Percentiles rank a stretch among this genome's conserved stretches.
phyloP scores from a whole-genome alignment of 2,888 invertebrate genomes.

The Gandaritis pyraliata region DNA sequence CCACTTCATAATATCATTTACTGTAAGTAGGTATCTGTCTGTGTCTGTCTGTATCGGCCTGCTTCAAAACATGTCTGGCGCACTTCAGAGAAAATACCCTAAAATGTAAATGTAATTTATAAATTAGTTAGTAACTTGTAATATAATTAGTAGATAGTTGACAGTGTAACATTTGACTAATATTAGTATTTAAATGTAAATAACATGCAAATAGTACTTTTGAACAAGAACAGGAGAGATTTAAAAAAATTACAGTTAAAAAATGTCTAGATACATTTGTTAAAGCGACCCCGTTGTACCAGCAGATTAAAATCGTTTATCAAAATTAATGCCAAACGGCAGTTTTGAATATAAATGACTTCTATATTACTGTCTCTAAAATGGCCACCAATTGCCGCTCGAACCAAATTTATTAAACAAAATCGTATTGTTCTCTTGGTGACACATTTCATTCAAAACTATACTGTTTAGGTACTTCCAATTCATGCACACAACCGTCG shows the following conservation, averaged over 20 bases:
- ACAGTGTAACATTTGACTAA: conserved; percentile 18
- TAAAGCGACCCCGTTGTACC: conserved; percentile 35
- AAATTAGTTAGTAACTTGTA: conserved; percentile 10
- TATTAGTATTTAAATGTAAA: conserved; percentile 12
- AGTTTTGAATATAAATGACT: conserved; percentile 15
- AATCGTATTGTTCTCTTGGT: conserved; percentile 33
- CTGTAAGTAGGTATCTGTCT: too few relatives aligned
- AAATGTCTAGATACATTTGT: conserved; percentile 12
- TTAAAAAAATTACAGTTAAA: conserved; percentile 12
- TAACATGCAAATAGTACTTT: conserved; percentile 23
- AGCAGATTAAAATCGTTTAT: conserved; percentile 17
- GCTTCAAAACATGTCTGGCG: conserved; percentile 3
- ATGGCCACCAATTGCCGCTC: conserved; percentile 33
- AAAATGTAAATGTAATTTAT: conserved; percentile 3
- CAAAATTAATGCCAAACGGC: conserved; percentile 17
- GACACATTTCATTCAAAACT: conserved; percentile 31
- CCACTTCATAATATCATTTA: neutral
- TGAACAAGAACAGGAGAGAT: conserved; percentile 28
- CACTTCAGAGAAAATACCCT: conserved; percentile 10
- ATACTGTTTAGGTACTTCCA: conserved; percentile 29
- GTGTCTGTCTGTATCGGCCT: too few relatives aligned
- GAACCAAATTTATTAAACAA: conserved; percentile 28
- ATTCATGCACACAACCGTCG: conserved; percentile 33
- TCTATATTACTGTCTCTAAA: conserved; percentile 14
- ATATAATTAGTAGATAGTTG: conserved; percentile 14